Conservation (phyloP, 2,888 invertebrate genomes). For the Anorthoa munda region DNA sequence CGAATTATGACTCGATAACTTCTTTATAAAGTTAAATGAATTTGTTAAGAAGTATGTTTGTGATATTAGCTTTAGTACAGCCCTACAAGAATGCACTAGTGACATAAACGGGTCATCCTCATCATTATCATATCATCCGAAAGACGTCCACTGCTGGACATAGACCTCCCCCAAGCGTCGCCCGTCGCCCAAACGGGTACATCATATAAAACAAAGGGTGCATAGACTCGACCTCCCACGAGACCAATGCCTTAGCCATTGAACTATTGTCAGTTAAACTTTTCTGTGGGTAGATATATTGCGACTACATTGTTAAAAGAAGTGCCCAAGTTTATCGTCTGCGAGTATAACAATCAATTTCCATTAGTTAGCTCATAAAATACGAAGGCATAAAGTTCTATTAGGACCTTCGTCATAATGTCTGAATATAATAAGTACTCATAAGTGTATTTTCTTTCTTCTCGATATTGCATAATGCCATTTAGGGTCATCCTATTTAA, state of each 20-base stretch:
- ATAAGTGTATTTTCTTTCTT: background rate
- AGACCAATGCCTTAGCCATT: constrained; percentile 10
- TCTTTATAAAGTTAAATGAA: constrained; percentile 1
- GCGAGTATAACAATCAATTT: constrained; percentile 18
- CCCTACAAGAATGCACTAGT: background rate
- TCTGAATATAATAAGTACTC: background rate
- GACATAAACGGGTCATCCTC: constrained; percentile 6
- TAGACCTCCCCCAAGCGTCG: no score
- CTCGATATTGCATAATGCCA: background rate
- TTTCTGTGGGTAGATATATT: constrained; percentile 9
- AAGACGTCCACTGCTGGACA: no score
- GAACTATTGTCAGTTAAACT: constrained; percentile 17
- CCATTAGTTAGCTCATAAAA: constrained; percentile 19
- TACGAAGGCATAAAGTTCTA: constrained; percentile 11
- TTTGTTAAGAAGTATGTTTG: background rate
- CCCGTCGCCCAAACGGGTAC: constrained; percentile 5
- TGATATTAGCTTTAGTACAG: background rate
- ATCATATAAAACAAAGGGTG: constrained; percentile 22
- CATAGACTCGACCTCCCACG: constrained; percentile 2
- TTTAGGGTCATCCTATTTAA: background rate
- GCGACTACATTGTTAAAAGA: constrained; percentile 34
- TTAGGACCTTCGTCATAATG: constrained; percentile 1
- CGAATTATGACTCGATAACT: constrained; percentile 17
- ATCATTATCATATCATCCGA: no score
- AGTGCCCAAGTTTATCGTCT: constrained; percentile 26